These are phyloP conservation scores for Poecilia latipinna DNA, from an alignment of 2,113 vertebrate species.

Conservation along the genomic window DNA sequence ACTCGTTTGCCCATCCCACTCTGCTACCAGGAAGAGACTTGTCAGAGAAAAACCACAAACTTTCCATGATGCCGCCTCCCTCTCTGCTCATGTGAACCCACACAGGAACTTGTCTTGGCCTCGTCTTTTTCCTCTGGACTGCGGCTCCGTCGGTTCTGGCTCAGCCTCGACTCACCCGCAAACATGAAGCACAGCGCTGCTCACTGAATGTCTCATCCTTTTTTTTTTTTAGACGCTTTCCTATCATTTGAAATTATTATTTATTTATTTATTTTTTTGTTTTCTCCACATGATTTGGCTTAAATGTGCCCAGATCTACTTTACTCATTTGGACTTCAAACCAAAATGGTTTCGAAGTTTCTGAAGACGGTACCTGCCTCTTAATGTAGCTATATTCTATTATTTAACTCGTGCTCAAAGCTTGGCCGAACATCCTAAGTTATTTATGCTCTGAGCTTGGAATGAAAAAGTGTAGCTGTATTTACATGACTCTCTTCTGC, in stretches of 20 bases:
- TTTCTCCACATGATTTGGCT: neutral
- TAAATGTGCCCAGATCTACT: slow-evolving; percentile 16
- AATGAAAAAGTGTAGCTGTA: slow-evolving; percentile 8
- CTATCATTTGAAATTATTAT: neutral
- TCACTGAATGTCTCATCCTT: slow-evolving; percentile 4
- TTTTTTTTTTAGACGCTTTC: neutral
- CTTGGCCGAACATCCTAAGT: slow-evolving; percentile 26
- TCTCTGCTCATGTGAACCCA: slow-evolving; percentile 24
- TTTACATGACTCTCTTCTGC: slow-evolving; percentile 37
- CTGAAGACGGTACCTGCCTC: neutral
- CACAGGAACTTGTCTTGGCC: slow-evolving; percentile 35
- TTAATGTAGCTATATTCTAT: slow-evolving; percentile 3
- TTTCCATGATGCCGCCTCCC: slow-evolving; percentile 68
- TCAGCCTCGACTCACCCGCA: slow-evolving; percentile 40
- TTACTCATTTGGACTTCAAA: slow-evolving; percentile 26
- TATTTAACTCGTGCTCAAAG: slow-evolving; percentile 11
- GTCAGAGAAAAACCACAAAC: slow-evolving; percentile 66
- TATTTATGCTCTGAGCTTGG: slow-evolving; percentile 41
- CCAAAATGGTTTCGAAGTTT: slow-evolving; percentile 17
- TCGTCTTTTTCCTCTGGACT: slow-evolving; percentile 14
- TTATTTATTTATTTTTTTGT: too few species aligned
- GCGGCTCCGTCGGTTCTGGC: slow-evolving; percentile 23
- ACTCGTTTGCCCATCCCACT: slow-evolving; percentile 41
- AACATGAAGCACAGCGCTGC: slow-evolving; percentile 35
- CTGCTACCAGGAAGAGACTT: slow-evolving; percentile 67